Base-by-base conservation (phyloP, 2,888 invertebrate genomes). In the Ctena decussata region DNA sequence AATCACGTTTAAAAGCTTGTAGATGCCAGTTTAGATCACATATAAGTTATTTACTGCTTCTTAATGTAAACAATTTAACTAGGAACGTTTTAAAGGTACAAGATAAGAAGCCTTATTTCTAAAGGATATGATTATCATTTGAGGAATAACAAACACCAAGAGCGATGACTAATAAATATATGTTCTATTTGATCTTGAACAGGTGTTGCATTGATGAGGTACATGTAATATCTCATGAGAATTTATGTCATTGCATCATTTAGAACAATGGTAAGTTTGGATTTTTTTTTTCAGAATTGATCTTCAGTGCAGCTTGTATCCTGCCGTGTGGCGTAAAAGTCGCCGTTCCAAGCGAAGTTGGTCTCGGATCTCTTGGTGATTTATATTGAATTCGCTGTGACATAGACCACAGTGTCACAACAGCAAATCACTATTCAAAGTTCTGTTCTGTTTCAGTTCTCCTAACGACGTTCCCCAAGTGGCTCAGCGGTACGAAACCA, bases 1-100 rank as follows among this genome's bases (percentile, higher is more conserved):
- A 84, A 86, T 86, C 86, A 86, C 86, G 86, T 86, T 84, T 86
- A 76, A 84, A 81, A 84, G 86, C 84, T 86, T 86, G 72, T 65
- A 72, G n/a, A 24, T 84, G 86, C 77, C 86, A 82, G 8, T 53
- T 53, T 53, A n/a, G 8, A 53, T 53, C 53, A 53, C 53, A 53
- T n/a, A 53, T 53, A 5, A 5, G 53, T 53, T 53, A 53, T 53
- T 53, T 53, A 53, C 53, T 53, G 21, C n/a, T 53, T 53, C 53
- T 53, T 53, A 53, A 53, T 5, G 53, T 53, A 53, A 53, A 53
- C 53, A 53, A 53, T 53, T 53, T 53, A 53, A 21, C 12, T 53
- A 53, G 12, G 21, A n/a, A 53, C 8, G 53, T 53, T 53, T 53
- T 53, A n/a, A 53, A 53, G 21, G 21, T 53, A 5, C 21, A n/a